Percentiles rank a stretch among this genome's conserved stretches.
These are phyloP conservation scores for Labeo catla DNA, from an alignment of 2,113 vertebrate genomes.

Conservation along the genomic window DNA sequence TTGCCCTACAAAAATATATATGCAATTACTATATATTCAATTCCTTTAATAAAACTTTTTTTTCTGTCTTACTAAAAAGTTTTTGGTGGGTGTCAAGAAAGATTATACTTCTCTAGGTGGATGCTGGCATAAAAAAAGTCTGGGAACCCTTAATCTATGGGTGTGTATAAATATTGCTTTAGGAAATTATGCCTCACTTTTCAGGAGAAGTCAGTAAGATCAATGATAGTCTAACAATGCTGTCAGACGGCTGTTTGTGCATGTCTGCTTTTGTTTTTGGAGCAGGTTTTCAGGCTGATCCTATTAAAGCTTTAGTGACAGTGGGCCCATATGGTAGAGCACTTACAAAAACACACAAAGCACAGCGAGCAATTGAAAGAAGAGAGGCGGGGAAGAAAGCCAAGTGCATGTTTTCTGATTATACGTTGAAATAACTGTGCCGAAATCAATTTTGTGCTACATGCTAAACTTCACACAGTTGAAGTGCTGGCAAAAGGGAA, in stretches of 20 bases:
- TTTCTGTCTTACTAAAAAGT: neutral
- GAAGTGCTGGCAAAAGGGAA: neutral
- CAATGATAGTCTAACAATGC: conserved; percentile 12
- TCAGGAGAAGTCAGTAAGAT: conserved; percentile 45
- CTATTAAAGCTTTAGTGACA: conserved; percentile 64
- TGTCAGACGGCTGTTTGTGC: conserved; percentile 52
- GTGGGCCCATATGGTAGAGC: conserved; percentile 69
- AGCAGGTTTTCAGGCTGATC: conserved; percentile 65
- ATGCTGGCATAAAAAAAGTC: neutral
- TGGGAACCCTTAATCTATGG: neutral
- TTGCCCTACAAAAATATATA: neutral
- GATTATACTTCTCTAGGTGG: neutral
- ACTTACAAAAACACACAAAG: conserved; percentile 57
- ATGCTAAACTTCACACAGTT: neutral
- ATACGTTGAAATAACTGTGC: neutral
- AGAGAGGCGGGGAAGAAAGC: neutral
- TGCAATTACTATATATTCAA: neutral
- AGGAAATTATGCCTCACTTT: neutral
- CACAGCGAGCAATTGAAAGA: neutral
- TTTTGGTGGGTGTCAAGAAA: neutral
- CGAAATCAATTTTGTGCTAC: neutral
- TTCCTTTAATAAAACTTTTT: neutral
- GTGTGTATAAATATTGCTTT: neutral
- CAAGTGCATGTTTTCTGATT: conserved; percentile 4
- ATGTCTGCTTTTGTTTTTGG: conserved; percentile 49